phyloP scores from a whole-genome alignment of 2,797 vertebrate species.

The Hoplostethus mediterraneus region DNA sequence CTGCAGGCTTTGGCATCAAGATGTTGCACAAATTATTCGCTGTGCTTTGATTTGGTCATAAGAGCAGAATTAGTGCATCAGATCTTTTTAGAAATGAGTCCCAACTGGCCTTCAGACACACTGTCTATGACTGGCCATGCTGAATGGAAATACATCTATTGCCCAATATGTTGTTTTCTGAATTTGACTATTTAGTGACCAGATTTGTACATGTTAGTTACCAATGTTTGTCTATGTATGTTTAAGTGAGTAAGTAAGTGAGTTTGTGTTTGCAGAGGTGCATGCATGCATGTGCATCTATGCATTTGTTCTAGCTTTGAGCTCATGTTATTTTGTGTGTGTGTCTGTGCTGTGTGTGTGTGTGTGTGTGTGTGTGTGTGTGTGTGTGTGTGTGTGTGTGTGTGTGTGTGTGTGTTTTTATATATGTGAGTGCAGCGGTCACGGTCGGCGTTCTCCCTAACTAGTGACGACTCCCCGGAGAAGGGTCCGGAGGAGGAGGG shows the following conservation, averaged over 20 bases:
- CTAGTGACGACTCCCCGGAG: conserved; percentile 84
- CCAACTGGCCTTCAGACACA: too few relatives aligned
- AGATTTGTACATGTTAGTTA: too few relatives aligned
- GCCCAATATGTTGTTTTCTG: too few relatives aligned
- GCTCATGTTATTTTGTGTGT: background rate
- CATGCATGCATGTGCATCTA: background rate
- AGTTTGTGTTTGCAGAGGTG: background rate
- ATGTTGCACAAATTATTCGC: too few relatives aligned
- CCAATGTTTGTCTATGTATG: background rate
- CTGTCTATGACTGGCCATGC: too few relatives aligned
- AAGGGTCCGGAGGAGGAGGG: conserved; percentile 76
- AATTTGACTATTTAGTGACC: too few relatives aligned
- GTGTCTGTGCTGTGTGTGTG: background rate
- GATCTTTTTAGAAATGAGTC: too few relatives aligned
- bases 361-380: conserved; percentile 42
- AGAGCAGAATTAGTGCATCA: too few relatives aligned
- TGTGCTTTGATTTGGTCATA: too few relatives aligned
- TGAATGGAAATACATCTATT: too few relatives aligned
- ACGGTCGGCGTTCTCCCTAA: conserved; percentile 88
- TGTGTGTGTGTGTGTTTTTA: conserved; percentile 29
- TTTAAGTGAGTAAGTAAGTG: background rate
- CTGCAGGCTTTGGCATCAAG: too few relatives aligned
- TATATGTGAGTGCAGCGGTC: conserved; percentile 82
- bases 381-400: conserved; percentile 27
- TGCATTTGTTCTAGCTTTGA: background rate